Evolutionary conservation across 2,888 invertebrate genomes (phyloP).

Genomic region (Agrenia bidenticulata): DNA sequence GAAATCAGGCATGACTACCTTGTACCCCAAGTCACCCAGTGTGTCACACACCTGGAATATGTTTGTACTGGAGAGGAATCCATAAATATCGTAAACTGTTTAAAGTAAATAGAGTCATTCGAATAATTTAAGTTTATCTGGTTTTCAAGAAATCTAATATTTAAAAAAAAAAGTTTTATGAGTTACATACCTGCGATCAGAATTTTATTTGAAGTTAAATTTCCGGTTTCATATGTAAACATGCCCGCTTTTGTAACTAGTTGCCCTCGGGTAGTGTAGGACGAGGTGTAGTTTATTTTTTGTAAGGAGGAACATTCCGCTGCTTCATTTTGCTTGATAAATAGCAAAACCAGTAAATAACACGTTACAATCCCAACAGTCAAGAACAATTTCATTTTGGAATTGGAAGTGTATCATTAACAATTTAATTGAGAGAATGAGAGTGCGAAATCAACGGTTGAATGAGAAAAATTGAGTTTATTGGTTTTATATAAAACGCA

Average conservation of each 20-base stretch:
- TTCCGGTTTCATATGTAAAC: constrained; percentile 20
- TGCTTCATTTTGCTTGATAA: background rate
- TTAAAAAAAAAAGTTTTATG: background rate
- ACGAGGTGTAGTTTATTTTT: background rate
- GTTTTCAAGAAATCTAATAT: background rate
- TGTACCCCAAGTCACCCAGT: constrained; percentile 8
- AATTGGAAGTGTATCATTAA: no score
- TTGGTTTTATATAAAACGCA: no score
- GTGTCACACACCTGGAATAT: constrained; percentile 18
- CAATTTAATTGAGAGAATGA: no score
- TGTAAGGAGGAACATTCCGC: constrained; percentile 8
- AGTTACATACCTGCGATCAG: constrained; percentile 8
- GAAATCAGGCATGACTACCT: constrained; percentile 18
- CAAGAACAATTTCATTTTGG: no score
- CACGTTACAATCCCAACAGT: no score
- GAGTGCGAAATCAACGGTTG: no score
- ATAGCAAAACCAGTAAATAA: background rate
- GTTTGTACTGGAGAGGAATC: constrained; percentile 9
- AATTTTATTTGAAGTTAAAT: background rate
- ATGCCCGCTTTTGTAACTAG: constrained; percentile 13
- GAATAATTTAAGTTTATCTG: no score
- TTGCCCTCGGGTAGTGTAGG: constrained; percentile 6
- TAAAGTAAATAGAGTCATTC: background rate
- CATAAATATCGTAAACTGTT: constrained; percentile 20
- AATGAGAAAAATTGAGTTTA: no score